Evolutionary conservation across 2,113 vertebrate genomes (phyloP).

Genomic region (Lepus europaeus): DNA sequence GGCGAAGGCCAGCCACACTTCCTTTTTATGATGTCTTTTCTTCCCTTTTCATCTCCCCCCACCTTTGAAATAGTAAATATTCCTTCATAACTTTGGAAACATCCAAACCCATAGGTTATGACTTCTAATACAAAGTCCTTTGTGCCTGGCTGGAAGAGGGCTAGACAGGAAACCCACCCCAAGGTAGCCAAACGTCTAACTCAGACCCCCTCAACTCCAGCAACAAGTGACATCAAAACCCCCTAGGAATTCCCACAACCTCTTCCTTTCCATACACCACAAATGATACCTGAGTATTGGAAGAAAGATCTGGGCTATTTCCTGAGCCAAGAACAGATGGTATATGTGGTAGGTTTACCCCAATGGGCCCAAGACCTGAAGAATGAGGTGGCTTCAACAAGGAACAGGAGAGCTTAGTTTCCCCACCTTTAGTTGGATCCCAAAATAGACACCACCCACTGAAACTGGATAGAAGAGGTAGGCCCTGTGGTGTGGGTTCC

Average conservation of each 20-base stretch:
- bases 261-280: constrained; percentile 63
- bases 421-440: not conserved
- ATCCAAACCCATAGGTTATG: constrained; percentile 51
- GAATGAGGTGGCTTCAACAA: not conserved
- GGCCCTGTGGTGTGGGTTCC: not conserved
- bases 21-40: constrained; percentile 53
- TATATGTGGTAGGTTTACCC: constrained; percentile 44
- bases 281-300: constrained; percentile 53
- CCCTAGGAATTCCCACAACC: constrained; percentile 31
- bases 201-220: constrained; percentile 1
- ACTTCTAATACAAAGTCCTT: constrained; percentile 50
- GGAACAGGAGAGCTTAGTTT: constrained; percentile 11
- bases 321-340: constrained; percentile 59
- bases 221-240: constrained; percentile 65
- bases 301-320: constrained; percentile 63
- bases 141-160: constrained; percentile 3
- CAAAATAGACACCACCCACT: not conserved
- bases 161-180: constrained; percentile 66
- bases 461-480: not conserved
- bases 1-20: constrained; percentile 35
- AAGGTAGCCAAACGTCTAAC: constrained; percentile 17
- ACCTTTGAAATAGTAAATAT: constrained; percentile 76
- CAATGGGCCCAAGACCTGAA: not conserved
- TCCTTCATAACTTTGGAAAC: constrained; percentile 64
- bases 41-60: constrained; percentile 33